phyloP scores from a whole-genome alignment of 2,888 invertebrate species.

The Germaria angustata region DNA sequence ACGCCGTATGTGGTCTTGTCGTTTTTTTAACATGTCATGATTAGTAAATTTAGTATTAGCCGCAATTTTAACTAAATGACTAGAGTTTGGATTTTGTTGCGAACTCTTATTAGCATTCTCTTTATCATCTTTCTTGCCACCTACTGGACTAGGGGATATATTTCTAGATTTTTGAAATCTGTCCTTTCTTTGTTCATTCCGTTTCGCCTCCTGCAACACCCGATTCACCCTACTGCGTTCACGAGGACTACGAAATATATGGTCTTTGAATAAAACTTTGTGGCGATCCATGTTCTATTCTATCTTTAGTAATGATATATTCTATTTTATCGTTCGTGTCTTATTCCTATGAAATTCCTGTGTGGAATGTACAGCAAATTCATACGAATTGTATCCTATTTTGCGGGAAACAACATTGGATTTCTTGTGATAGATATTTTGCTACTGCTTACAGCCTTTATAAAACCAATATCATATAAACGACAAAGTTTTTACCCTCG shows the following conservation, averaged over 20 bases:
- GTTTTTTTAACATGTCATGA: slow-evolving; percentile 51
- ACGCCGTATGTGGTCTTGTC: slow-evolving; percentile 66
- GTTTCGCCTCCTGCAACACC: slow-evolving; percentile 64
- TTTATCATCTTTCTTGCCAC: slow-evolving; percentile 4
- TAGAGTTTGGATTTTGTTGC: slow-evolving; percentile 7
- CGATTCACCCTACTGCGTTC: slow-evolving; percentile 69
- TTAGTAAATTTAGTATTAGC: slow-evolving; percentile 28
- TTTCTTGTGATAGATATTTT: too few relatives aligned
- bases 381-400: too few relatives aligned
- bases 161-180: slow-evolving; percentile 69
- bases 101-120: neutral
- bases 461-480: too few relatives aligned
- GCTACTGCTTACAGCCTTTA: too few relatives aligned
- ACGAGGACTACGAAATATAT: slow-evolving; percentile 49
- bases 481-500: too few relatives aligned
- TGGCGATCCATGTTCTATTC: slow-evolving; percentile 52
- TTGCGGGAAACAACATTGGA: too few relatives aligned
- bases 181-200: slow-evolving; percentile 70
- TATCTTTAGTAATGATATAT: neutral
- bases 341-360: too few relatives aligned
- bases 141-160: slow-evolving; percentile 69
- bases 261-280: slow-evolving; percentile 62
- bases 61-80: slow-evolving; percentile 54
- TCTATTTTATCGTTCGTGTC: too few relatives aligned
- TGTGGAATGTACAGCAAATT: too few relatives aligned